Evolutionary conservation across 1,140 invertebrate species (phyloP).

Genomic region (Orchesella cincta): DNA sequence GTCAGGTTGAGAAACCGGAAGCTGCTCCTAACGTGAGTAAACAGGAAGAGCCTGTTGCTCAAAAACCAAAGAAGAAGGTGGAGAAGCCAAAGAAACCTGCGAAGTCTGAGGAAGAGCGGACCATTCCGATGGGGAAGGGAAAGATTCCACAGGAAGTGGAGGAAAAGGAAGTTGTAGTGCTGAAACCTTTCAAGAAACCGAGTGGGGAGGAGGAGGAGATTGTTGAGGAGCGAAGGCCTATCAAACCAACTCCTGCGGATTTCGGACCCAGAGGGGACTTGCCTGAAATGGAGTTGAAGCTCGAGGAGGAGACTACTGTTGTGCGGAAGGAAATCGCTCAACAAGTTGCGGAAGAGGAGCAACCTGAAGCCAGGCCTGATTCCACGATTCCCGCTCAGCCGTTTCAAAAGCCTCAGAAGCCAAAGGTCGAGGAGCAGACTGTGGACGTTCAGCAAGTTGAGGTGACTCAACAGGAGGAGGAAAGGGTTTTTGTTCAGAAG

Average conservation of each 20-base stretch:
- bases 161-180: neutral
- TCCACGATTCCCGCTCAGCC: too few species aligned
- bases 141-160: slow-evolving; percentile 25
- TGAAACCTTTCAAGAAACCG: slow-evolving; percentile 11
- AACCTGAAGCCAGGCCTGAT: too few species aligned
- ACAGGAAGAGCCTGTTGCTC: neutral
- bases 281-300: too few species aligned
- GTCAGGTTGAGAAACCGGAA: neutral
- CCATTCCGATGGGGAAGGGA: slow-evolving; percentile 30
- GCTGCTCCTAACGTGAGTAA: neutral
- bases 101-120: neutral
- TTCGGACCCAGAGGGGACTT: too few species aligned
- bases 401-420: neutral
- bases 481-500: too few species aligned
- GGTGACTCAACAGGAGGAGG: neutral
- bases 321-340: too few species aligned
- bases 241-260: too few species aligned
- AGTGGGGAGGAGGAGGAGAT: neutral
- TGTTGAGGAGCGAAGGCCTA: too few species aligned
- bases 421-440: neutral
- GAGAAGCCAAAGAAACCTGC: neutral
- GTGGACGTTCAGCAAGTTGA: neutral
- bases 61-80: neutral
- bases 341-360: too few species aligned
- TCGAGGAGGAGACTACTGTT: too few species aligned